Percentiles rank a stretch among this genome's conserved stretches.
Evolutionary conservation across 2,888 invertebrate genomes (phyloP).

Genomic region (Drosophila peninsularis): DNA sequence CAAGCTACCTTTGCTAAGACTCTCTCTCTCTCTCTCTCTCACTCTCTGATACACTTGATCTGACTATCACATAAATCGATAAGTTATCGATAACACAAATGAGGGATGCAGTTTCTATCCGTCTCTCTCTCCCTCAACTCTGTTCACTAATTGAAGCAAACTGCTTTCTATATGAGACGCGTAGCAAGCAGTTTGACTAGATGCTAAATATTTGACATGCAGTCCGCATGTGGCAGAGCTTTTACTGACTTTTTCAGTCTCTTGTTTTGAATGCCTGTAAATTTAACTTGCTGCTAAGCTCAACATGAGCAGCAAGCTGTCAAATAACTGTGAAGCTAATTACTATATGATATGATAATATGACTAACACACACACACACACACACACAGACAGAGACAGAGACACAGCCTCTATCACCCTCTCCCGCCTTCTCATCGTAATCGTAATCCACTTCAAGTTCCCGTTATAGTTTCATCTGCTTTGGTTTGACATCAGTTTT

Average conservation of each 20-base stretch:
- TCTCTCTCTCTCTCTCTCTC: not conserved
- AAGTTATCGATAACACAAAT: not conserved
- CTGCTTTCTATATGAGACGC: not conserved
- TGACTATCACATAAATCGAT: not conserved
- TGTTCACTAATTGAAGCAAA: not conserved
- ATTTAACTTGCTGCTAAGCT: not conserved
- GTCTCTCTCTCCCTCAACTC: not conserved
- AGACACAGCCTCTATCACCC: not conserved
- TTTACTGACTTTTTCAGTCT: not conserved
- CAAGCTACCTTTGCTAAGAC: not conserved
- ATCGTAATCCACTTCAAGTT: not conserved
- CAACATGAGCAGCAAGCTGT: slow-evolving; percentile 2
- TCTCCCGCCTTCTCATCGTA: not conserved
- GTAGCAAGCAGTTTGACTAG: slow-evolving; percentile 2
- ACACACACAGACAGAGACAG: not conserved
- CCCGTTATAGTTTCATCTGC: not conserved
- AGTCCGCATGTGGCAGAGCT: not conserved
- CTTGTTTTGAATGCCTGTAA: not conserved
- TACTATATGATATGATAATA: not conserved
- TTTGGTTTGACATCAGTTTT: not conserved
- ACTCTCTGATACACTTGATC: no score
- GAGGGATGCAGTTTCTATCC: not conserved
- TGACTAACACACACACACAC: not conserved
- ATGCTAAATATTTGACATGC: no score
- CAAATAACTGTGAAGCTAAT: not conserved